A percentile compares a stretch with the other conserved stretches of the same genome.
Evolutionary conservation across 2,888 invertebrate species (phyloP).

Genomic region (Acronicta psi): DNA sequence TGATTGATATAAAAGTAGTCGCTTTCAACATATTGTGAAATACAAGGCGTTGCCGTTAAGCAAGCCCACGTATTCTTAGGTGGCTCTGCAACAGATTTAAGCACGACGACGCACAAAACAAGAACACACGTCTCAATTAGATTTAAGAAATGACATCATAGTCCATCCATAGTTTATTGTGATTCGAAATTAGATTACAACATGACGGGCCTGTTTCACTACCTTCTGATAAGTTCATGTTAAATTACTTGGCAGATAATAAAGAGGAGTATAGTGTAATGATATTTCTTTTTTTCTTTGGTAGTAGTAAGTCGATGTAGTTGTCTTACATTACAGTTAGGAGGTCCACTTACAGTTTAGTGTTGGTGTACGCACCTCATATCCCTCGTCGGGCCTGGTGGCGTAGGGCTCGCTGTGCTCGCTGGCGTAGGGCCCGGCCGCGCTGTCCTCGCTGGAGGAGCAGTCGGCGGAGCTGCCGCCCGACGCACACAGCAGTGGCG

Average conservation of each 20-base stretch:
- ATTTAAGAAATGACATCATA: no score
- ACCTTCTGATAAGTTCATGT: no score
- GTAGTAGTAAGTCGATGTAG: no score
- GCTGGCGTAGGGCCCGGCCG: conserved; percentile 76
- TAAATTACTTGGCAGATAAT: no score
- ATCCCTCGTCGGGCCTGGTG: conserved; percentile 89
- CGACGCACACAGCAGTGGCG: conserved; percentile 76
- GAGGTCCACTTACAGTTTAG: background rate
- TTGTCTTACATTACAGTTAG: no score
- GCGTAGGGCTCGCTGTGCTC: conserved; percentile 83
- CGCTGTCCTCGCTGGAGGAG: conserved; percentile 81
- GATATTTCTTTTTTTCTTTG: no score
- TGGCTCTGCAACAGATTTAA: background rate
- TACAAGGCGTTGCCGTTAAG: background rate
- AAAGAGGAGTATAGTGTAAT: no score
- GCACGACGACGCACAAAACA: no score
- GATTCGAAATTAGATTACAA: no score
- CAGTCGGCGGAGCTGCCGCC: conserved; percentile 75
- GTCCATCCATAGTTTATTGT: no score
- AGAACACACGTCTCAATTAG: no score
- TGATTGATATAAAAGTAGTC: background rate
- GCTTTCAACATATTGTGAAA: conserved; percentile 9
- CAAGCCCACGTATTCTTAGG: conserved; percentile 4
- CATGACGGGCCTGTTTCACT: no score
- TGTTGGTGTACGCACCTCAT: conserved; percentile 78